Base-by-base conservation (phyloP, 1,140 invertebrate species). In the Apis laboriosa region DNA sequence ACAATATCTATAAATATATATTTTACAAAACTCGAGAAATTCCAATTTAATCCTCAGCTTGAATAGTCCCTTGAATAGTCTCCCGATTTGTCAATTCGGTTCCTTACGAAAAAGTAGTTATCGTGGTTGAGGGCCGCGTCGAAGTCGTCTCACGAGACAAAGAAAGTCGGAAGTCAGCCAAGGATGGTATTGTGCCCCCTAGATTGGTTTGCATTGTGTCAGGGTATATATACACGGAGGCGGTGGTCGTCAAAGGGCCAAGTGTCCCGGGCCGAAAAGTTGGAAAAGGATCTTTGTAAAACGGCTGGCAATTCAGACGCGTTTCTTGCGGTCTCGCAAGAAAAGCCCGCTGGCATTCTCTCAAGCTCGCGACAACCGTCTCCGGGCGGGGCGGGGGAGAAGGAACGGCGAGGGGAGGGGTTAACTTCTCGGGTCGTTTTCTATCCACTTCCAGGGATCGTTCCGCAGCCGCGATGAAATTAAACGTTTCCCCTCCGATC, bases 161-260 rank as follows among this genome's bases (percentile, higher is more conserved):
- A 79, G 60, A 55, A 19, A 17, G 19, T 21, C n/a, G 13, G 9
- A 34, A 72, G 24, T n/a, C 24, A 7, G 24, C 61, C 3, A 15
- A 24, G 17, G 34, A 24, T 15, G 49, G 78, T 51, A 80, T 80
- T 74, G 78, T 74, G 34, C 15, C 28, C 60, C 71, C 28, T 56
- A 74, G 71, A 74, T 80, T 80, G 78, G 70, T 80, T 80, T 74
- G 78, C 78, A 80, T 80, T 75, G 72, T 80, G 58, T 61, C 68
- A 19, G 9, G 9, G 28, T 15, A 64, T 24, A 24, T n/a, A 5
- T 13, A 63, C 21, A 58, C 34, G 13, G 73, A 49, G 64, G 70
- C 43, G 68, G 19, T 28, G 60, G 13, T 9, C n/a, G 53, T 80
- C 71, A 80, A 75, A 80, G 71, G 68, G 58, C 61, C 56, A 74